phyloP scores from a whole-genome alignment of 2,113 vertebrate genomes.

The Plectropomus leopardus region DNA sequence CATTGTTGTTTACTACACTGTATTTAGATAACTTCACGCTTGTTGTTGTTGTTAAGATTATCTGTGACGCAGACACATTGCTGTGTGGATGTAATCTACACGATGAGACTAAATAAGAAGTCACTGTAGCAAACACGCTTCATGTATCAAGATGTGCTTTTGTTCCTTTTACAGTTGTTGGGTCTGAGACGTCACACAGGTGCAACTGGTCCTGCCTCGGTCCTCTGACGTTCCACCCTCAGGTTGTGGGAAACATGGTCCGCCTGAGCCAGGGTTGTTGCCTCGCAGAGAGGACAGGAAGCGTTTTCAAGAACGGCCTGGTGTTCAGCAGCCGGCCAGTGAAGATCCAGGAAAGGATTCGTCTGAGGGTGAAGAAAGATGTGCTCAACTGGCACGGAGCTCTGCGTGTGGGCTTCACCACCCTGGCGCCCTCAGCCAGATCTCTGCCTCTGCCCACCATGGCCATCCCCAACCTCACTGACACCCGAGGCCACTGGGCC shows the following conservation, averaged over 20 bases:
- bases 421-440: conserved; percentile 70
- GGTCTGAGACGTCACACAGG: not conserved
- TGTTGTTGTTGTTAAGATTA: too few species aligned
- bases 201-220: conserved; percentile 60
- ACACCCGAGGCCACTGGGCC: conserved; percentile 80
- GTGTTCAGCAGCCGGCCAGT: conserved; percentile 87
- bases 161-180: not conserved
- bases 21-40: too few species aligned
- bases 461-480: conserved; percentile 85
- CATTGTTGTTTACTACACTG: too few species aligned
- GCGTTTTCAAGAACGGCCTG: conserved; percentile 85
- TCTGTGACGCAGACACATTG: too few species aligned
- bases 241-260: conserved; percentile 79
- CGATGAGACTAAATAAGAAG: too few species aligned
- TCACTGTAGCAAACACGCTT: not conserved
- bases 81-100: too few species aligned
- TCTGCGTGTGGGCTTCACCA: conserved; percentile 89
- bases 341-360: conserved; percentile 77
- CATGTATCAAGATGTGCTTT: not conserved
- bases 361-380: conserved; percentile 73
- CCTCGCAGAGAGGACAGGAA: conserved; percentile 56
- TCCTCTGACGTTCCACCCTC: conserved; percentile 83
- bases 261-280: conserved; percentile 63
- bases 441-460: conserved; percentile 82
- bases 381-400: conserved; percentile 79